phyloP scores from a whole-genome alignment of 92 coral and sea anemone genomes.

The Parazoanthus swiftii region DNA sequence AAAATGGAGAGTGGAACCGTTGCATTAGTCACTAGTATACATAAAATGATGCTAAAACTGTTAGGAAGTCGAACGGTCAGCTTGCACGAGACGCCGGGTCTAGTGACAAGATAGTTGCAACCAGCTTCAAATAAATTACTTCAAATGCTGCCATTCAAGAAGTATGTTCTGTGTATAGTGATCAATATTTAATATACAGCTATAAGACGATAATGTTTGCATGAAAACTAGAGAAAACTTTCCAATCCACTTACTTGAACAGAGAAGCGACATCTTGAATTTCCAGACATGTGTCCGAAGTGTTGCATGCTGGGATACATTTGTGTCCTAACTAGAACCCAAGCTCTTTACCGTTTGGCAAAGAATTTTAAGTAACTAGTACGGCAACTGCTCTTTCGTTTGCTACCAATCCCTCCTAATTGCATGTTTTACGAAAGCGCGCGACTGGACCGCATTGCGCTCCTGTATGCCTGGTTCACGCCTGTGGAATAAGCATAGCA shows the following conservation, averaged over 20 bases:
- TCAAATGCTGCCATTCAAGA: neutral
- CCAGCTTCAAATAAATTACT: neutral
- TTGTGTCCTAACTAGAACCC: neutral
- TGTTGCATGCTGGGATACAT: conserved; percentile 61
- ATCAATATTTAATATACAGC: neutral
- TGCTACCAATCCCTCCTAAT: no score
- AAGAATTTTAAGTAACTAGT: no score
- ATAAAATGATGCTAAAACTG: neutral
- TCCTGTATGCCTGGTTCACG: no score
- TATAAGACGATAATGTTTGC: neutral
- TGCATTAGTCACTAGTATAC: neutral
- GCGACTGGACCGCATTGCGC: no score
- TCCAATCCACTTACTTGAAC: conserved; percentile 88
- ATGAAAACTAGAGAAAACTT: conserved; percentile 13
- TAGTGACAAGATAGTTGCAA: neutral
- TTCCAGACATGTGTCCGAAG: conserved; percentile 67
- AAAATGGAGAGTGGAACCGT: neutral
- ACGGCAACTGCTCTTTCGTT: no score
- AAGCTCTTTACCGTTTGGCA: neutral
- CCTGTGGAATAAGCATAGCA: no score
- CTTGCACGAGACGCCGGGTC: neutral
- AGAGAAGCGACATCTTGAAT: conserved; percentile 99
- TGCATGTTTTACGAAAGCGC: no score
- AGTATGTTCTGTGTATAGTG: neutral
- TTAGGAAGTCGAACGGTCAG: neutral